Percentiles rank a stretch among this genome's conserved stretches.
Evolutionary conservation across 1,140 invertebrate genomes (phyloP).

Genomic region (Physella acuta): DNA sequence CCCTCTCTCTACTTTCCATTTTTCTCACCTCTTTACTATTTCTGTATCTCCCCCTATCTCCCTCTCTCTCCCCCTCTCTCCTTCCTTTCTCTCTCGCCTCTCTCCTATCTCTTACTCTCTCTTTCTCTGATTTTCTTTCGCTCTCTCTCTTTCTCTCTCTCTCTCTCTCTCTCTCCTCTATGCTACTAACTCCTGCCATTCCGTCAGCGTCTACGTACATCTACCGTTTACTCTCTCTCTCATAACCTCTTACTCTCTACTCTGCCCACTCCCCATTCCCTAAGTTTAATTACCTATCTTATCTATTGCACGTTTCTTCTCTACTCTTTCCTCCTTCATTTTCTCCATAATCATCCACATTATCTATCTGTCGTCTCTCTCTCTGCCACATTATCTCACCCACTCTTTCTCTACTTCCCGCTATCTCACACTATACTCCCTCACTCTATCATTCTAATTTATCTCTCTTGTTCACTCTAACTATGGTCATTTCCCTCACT

Average conservation of each 20-base stretch:
- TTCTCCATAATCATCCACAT: neutral
- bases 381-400: slow-evolving; percentile 3
- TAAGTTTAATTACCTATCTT: neutral
- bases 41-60: neutral
- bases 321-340: neutral
- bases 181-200: neutral
- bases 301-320: neutral
- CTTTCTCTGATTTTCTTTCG: neutral
- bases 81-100: slow-evolving; percentile 1
- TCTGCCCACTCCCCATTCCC: neutral
- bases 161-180: slow-evolving; percentile 3
- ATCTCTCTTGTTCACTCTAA: neutral
- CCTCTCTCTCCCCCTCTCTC: neutral
- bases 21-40: neutral
- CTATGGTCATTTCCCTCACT: slow-evolving; percentile 10
- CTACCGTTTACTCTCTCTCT: neutral
- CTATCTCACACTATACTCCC: neutral
- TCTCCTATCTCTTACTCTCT: neutral
- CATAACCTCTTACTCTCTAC: neutral
- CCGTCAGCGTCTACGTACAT: no score
- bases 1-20: neutral
- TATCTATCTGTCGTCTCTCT: no score
- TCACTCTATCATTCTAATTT: neutral
- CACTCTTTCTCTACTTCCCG: slow-evolving; percentile 7
- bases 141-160: no score